These are phyloP conservation scores for Myrmecophaga tridactyla DNA, from an alignment of 2,113 vertebrate species.

Conservation along the genomic window DNA sequence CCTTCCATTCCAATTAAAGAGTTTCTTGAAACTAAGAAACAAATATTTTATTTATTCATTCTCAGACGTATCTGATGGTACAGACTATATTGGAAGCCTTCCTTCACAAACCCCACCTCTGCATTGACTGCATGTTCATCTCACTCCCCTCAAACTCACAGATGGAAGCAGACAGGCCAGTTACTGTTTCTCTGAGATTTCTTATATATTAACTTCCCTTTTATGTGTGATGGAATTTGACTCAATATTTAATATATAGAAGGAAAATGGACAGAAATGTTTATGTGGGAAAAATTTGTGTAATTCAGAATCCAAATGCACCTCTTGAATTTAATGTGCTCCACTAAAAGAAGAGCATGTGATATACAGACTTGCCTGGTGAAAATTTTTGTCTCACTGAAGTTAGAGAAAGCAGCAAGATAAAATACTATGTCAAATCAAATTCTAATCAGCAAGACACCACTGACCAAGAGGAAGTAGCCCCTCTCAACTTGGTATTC, in stretches of 20 bases:
- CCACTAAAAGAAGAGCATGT: not conserved
- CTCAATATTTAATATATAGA: constrained; percentile 11
- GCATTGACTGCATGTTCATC: not conserved
- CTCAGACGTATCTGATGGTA: not conserved
- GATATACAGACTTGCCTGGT: not conserved
- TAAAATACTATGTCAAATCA: not conserved
- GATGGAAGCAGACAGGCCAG: not conserved
- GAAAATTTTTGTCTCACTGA: not conserved
- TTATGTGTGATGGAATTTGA: not conserved
- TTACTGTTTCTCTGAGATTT: not conserved
- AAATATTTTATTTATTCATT: not conserved
- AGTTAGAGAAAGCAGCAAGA: not conserved
- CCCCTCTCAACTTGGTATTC: not conserved
- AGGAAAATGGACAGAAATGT: not conserved
- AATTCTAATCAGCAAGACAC: not conserved
- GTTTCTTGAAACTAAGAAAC: not conserved
- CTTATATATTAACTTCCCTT: not conserved
- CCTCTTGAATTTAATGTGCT: constrained; percentile 16
- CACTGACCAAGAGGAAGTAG: not conserved
- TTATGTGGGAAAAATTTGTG: not conserved
- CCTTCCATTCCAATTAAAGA: not conserved
- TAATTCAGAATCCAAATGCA: not conserved
- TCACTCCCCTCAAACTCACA: not conserved
- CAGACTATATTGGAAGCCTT: not conserved
- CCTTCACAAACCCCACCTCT: rapidly evolving